A percentile compares a stretch with the other conserved stretches of the same genome.
These are phyloP conservation scores for Aradus depressus DNA, from an alignment of 2,888 invertebrate genomes.

Conservation along the genomic window DNA sequence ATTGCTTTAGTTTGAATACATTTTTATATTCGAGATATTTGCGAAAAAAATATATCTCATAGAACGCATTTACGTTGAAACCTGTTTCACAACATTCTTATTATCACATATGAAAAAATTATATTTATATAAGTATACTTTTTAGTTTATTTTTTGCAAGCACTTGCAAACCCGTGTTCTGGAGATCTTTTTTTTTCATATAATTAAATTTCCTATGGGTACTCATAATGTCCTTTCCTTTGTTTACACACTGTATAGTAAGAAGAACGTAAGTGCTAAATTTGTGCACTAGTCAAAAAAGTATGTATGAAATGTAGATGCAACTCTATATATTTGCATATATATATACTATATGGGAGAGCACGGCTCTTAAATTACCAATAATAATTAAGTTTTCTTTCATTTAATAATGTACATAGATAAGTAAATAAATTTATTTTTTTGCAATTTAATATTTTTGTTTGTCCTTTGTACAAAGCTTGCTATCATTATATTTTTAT, in stretches of 20 bases:
- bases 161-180: no score
- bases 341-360: conserved; percentile 12
- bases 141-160: no score
- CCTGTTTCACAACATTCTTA: no score
- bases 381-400: conserved; percentile 14
- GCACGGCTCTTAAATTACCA: conserved; percentile 14
- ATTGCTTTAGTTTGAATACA: no score
- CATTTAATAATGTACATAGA: conserved; percentile 15
- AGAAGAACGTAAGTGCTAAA: conserved; percentile 15
- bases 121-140: no score
- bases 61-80: no score
- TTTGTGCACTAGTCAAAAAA: conserved; percentile 19
- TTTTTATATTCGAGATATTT: no score
- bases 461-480: conserved; percentile 19
- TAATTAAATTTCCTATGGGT: conserved; percentile 10
- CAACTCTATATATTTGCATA: no score
- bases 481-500: conserved; percentile 12
- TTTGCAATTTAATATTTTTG: conserved; percentile 18
- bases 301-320: no score
- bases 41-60: no score
- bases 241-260: conserved; percentile 15
- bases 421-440: conserved; percentile 8
- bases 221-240: conserved; percentile 1
- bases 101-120: no score
- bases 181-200: no score